phyloP scores from a whole-genome alignment of 2,113 vertebrate species.

The Crypturellus undulatus region DNA sequence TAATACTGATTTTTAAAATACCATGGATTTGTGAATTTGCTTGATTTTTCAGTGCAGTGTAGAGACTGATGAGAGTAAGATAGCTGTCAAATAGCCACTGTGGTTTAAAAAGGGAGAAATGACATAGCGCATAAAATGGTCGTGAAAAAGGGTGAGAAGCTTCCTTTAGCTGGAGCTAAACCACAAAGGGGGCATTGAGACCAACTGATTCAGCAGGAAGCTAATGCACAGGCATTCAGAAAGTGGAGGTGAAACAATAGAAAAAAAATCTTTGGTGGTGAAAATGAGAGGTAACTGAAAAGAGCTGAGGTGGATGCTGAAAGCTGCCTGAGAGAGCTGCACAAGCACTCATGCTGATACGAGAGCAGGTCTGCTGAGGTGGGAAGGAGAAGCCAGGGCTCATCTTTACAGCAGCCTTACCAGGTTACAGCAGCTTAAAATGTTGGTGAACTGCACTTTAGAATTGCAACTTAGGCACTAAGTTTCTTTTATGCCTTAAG shows the following conservation, averaged over 20 bases:
- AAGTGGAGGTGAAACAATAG: not conserved
- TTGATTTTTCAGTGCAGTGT: not conserved
- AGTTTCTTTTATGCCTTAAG: not conserved
- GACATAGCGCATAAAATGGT: accelerated
- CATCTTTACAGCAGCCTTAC: not conserved
- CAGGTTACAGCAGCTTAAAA: not conserved
- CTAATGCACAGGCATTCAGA: not conserved
- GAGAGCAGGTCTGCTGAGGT: not conserved
- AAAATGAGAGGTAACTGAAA: not conserved
- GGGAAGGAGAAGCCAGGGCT: not conserved
- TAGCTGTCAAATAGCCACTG: not conserved
- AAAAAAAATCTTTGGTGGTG: not conserved
- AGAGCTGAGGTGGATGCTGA: not conserved
- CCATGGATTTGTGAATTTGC: not conserved
- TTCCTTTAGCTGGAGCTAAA: not conserved
- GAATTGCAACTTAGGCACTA: not conserved
- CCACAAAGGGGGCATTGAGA: not conserved
- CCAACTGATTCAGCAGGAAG: not conserved
- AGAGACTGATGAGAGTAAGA: not conserved
- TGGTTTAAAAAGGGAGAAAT: not conserved
- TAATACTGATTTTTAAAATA: not conserved
- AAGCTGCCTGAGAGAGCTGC: not conserved
- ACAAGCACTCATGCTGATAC: not conserved
- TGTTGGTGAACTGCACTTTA: not conserved
- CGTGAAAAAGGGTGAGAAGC: not conserved